Evolutionary conservation across 2,888 invertebrate genomes (phyloP).

Genomic region (Polietes domitor): DNA sequence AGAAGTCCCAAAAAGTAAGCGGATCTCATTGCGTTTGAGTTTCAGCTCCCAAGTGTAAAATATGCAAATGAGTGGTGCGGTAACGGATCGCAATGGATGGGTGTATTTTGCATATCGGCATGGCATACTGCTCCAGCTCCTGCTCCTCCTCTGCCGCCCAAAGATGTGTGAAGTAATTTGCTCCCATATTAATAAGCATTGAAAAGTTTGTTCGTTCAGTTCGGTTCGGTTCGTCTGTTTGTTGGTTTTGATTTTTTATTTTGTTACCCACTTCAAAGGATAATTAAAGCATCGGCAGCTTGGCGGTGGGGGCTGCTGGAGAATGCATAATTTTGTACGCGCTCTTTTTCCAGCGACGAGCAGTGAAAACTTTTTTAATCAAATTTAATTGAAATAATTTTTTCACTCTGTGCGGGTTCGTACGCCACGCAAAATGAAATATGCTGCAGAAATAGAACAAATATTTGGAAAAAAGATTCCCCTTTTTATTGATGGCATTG

Average conservation of each 20-base stretch:
- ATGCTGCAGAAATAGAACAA: slow-evolving; percentile 41
- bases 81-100: background rate
- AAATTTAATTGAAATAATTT: slow-evolving; percentile 65
- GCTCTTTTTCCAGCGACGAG: slow-evolving; percentile 25
- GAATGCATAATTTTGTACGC: slow-evolving; percentile 55
- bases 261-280: slow-evolving; percentile 52
- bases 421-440: slow-evolving; percentile 42
- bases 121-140: background rate
- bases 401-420: slow-evolving; percentile 20
- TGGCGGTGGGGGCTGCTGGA: background rate
- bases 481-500: slow-evolving; percentile 47
- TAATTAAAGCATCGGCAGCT: slow-evolving; percentile 61
- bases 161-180: slow-evolving; percentile 47
- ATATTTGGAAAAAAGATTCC: slow-evolving; percentile 40
- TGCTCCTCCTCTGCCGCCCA: background rate
- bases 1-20: slow-evolving; percentile 23
- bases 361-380: slow-evolving; percentile 65
- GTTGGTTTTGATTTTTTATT: slow-evolving; percentile 6
- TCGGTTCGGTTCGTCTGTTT: slow-evolving; percentile 1
- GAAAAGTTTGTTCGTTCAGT: slow-evolving; percentile 51
- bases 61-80: slow-evolving; percentile 53
- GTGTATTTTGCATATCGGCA: slow-evolving; percentile 6
- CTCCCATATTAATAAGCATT: slow-evolving; percentile 56
- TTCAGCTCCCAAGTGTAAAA: slow-evolving; percentile 47
- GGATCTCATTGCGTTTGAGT: slow-evolving; percentile 39